Conservation (phyloP, 2,888 invertebrate genomes). For the Bembecia ichneumoniformis region DNA sequence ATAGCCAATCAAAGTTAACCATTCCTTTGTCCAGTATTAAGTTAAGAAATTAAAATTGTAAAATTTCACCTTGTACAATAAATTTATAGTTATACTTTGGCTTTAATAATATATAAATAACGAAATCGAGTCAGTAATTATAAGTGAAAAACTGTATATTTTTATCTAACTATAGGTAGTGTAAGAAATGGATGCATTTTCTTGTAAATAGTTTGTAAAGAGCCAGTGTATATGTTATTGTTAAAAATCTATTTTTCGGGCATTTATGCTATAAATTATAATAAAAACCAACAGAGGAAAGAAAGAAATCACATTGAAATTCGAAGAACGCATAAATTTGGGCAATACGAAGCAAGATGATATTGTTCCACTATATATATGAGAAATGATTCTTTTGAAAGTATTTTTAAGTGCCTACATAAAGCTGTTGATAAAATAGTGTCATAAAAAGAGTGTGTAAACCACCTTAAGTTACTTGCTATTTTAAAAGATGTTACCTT, state of each 20-base stretch:
- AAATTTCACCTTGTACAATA: conserved; percentile 13
- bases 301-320: too few species aligned
- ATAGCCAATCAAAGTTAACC: conserved; percentile 17
- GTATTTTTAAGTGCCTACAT: background rate
- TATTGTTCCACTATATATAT: too few species aligned
- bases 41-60: conserved; percentile 28
- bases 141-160: conserved; percentile 26
- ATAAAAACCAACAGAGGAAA: too few species aligned
- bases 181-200: conserved; percentile 15
- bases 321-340: too few species aligned
- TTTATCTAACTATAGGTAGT: conserved; percentile 7
- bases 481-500: background rate
- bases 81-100: conserved; percentile 35
- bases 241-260: background rate
- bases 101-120: conserved; percentile 55
- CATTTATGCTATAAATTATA: too few species aligned
- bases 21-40: conserved; percentile 57
- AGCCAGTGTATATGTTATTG: background rate
- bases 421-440: background rate
- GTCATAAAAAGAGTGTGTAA: too few species aligned
- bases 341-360: too few species aligned
- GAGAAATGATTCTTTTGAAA: too few species aligned
- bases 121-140: conserved; percentile 63
- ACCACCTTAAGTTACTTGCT: background rate
- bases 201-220: background rate